Base-by-base conservation (phyloP, 1,140 invertebrate species). In the Drosophila carrolli region DNA sequence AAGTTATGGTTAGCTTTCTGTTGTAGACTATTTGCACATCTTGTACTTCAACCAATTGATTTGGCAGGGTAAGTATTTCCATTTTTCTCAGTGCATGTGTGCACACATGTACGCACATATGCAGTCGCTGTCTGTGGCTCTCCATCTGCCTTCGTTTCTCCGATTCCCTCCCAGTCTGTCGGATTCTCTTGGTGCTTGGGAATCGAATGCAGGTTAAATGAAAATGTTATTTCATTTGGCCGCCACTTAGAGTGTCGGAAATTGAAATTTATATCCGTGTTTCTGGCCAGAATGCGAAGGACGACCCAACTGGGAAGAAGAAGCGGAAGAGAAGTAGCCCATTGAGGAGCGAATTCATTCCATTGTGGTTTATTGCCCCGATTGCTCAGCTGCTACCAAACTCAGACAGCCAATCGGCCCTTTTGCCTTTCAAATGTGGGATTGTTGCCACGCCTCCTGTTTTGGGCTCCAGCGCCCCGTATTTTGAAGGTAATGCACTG, bases 181-280 rank as follows among this genome's bases (percentile, higher is more conserved):
- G 53, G 51, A 57, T 71, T 44, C 54, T 43, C 57, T 73, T 40
- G 44, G 58, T 56, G 38, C 43, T 57, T 77, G 74, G 51, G 72
- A 85, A 88, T 90, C 88, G 82, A 91, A 88, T 89, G 81, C 83
- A 91, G 89, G 89, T 91, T 91, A 91, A 91, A 91, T 91, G 89
- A 91, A 91, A 91, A 91, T 91, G 89, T 91, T 91, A 91, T 91
- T 91, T 91, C 89, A 91, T 91, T 91, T 91, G 89, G 75, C 89
- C 89, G 84, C 89, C 89, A 91, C 89, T 91, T 91, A 85, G 89
- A 85, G 89, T 91, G 89, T 91, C 89, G 89, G 89, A 91, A 91
- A 91, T 91, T 91, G 89, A 91, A 90, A 91, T 91, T 91, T 91
- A 91, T 91, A 91, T 91, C 81, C 89, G 81, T 91, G 89, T 89